Evolutionary conservation across 2,113 vertebrate genomes (phyloP).

Genomic region (Thamnophis sirtalis): DNA sequence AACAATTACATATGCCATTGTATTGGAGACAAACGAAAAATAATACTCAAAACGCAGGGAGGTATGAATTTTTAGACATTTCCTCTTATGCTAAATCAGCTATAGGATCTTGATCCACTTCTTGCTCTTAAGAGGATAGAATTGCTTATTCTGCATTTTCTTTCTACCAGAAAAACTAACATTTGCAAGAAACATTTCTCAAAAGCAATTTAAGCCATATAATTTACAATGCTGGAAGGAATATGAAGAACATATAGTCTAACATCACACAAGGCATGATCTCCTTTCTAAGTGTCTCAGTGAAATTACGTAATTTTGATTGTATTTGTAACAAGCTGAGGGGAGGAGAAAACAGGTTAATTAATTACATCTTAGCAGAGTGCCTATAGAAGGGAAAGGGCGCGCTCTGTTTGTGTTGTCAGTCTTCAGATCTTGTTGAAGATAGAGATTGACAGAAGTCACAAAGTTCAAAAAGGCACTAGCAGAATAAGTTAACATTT

Average conservation of each 20-base stretch:
- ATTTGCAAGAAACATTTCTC: constrained; percentile 47
- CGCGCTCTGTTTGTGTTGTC: constrained; percentile 43
- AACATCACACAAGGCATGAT: not conserved
- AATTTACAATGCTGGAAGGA: constrained; percentile 12
- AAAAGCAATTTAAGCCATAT: constrained; percentile 52
- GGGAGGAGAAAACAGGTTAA: not conserved
- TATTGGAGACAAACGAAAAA: constrained; percentile 73
- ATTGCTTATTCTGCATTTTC: constrained; percentile 71
- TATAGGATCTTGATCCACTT: constrained; percentile 73
- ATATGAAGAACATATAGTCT: constrained; percentile 5
- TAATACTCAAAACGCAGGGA: constrained; percentile 74
- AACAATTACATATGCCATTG: constrained; percentile 73
- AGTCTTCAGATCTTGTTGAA: constrained; percentile 49
- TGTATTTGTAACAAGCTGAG: not conserved
- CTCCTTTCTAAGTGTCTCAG: not conserved
- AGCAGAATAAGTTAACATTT: not conserved
- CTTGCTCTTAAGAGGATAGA: constrained; percentile 72
- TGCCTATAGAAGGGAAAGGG: constrained; percentile 29
- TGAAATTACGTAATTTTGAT: not conserved
- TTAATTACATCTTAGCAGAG: not conserved
- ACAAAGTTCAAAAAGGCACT: constrained; percentile 49
- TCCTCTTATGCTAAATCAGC: constrained; percentile 73
- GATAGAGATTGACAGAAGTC: constrained; percentile 52
- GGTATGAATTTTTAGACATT: constrained; percentile 74
- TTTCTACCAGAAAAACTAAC: constrained; percentile 68